Evolutionary conservation across 1,140 invertebrate genomes (phyloP).

Genomic region (Drosophila rhopaloa): DNA sequence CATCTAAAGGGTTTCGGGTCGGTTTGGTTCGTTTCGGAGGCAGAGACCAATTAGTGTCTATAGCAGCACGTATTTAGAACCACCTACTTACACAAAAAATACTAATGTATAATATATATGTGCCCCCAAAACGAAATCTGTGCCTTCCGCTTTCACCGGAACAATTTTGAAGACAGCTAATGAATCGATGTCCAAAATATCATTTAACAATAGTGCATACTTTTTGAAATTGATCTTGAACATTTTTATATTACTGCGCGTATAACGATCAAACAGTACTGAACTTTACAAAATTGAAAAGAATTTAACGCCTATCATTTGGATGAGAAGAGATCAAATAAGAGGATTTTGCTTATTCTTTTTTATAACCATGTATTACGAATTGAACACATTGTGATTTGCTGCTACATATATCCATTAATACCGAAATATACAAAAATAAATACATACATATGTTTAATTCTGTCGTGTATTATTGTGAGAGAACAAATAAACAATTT

Average conservation of each 20-base stretch:
- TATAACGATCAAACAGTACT: not conserved
- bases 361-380: constrained; percentile 47
- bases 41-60: constrained; percentile 28
- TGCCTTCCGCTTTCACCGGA: constrained; percentile 50
- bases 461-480: constrained; percentile 62
- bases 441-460: constrained; percentile 75
- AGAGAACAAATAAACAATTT: constrained; percentile 72
- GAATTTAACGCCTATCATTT: constrained; percentile 7
- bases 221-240: constrained; percentile 4
- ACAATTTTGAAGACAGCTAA: constrained; percentile 14
- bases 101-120: constrained; percentile 22
- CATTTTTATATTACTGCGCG: not conserved
- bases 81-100: constrained; percentile 38
- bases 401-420: constrained; percentile 50
- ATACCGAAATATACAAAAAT: constrained; percentile 40
- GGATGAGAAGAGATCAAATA: constrained; percentile 20
- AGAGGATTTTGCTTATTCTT: constrained; percentile 19
- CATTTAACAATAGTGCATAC: constrained; percentile 1
- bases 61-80: constrained; percentile 46
- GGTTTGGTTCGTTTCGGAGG: constrained; percentile 33
- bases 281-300: constrained; percentile 26
- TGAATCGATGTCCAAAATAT: constrained; percentile 16
- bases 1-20: constrained; percentile 38
- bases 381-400: constrained; percentile 67
- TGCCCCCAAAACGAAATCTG: constrained; percentile 31